These are phyloP conservation scores for Trididemnum miniatum DNA, from an alignment of 23 tunicate species.

Conservation along the genomic window DNA sequence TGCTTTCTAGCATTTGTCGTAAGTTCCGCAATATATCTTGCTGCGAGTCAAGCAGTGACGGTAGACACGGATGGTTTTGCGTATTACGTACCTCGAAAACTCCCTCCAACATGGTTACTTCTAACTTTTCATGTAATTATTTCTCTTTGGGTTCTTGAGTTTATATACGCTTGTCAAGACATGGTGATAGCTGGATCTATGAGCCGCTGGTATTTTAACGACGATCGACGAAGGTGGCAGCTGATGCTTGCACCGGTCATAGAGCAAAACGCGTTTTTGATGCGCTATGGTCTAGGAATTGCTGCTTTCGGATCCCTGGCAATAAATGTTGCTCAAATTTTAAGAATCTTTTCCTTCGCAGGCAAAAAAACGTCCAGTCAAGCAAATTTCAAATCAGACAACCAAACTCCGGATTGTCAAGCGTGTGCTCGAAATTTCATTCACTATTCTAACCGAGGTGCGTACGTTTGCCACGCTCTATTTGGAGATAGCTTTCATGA, in stretches of 20 bases:
- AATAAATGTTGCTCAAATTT: not conserved
- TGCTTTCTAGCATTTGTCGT: not conserved
- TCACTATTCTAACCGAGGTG: not conserved
- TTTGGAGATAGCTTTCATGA: not conserved
- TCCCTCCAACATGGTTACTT: not conserved
- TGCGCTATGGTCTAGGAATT: not conserved
- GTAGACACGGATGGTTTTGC: conserved; percentile 2
- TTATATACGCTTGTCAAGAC: not conserved
- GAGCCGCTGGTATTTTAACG: not conserved
- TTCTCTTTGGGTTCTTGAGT: conserved; percentile 5
- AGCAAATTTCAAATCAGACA: not conserved
- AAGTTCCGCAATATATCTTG: not conserved
- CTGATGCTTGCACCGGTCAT: not conserved
- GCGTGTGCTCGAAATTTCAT: not conserved
- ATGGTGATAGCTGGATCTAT: not conserved
- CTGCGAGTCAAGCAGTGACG: not conserved
- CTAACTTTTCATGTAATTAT: not conserved
- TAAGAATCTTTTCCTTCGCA: not conserved
- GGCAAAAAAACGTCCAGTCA: not conserved
- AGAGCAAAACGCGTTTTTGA: not conserved
- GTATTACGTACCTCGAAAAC: not conserved
- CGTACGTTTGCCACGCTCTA: not conserved
- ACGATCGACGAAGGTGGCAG: not conserved
- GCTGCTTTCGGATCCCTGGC: not conserved
- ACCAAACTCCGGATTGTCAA: not conserved